Base-by-base conservation (phyloP, 1,140 invertebrate genomes). In the Rhopalosiphum padi region DNA sequence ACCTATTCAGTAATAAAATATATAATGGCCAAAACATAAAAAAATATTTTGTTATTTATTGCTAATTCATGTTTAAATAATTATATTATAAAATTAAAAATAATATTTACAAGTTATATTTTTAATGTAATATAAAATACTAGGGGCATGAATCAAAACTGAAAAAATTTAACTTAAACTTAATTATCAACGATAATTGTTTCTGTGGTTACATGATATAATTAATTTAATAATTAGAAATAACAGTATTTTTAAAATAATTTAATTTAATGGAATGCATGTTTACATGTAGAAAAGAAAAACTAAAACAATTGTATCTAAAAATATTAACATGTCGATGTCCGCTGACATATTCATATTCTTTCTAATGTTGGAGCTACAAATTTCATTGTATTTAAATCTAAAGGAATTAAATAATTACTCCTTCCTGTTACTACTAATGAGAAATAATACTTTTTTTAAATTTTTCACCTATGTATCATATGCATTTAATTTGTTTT, bases 251-350 rank as follows among this genome's bases (percentile, higher is more conserved):
- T 90, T 51, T 43, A 60, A 90, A 60, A 60, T 90, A 60, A 43
- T 90, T 41, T 89, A 53, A 89, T 68, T 68, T 90, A 68, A 43
- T 68, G 22, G 23, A 90, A 43, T 21, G 55, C 55, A 90, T 90
- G 53, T 90, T 90, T 60, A 90, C 53, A 90, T 68, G 89, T 90
- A 21, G 43, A 43, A 6, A 22, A 41, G 23, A 90, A 55, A 37
- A 51, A 55, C 8, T 55, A n/a, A 53, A 89, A 35, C 5, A 48
- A 55, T 35, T 53, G 30, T 89, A 43, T 90, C 8, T 46, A 35
- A 30, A 43, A 68, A n/a, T 90, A 68, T 68, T 90, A 90, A 90
- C 89, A 90, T 90, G 25, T n/a, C 68, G 55, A 90, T 90, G 55
- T 90, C 89, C 55, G 55, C 25, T 90, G 53, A 68, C 89, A 37